These are phyloP conservation scores for Pterostichus madidus DNA, from an alignment of 2,888 invertebrate genomes.

Conservation along the genomic window DNA sequence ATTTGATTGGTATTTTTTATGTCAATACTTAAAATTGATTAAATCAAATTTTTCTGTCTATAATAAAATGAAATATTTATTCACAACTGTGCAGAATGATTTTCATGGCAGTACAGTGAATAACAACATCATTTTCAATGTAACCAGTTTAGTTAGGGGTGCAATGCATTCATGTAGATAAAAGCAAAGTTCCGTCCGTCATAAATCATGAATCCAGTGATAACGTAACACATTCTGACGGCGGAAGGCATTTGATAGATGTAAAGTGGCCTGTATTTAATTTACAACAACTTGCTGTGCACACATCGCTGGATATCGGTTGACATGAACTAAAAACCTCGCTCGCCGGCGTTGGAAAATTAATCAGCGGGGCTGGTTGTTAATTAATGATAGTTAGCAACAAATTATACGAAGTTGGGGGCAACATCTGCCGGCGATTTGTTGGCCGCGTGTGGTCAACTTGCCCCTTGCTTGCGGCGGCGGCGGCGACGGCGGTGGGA, in stretches of 20 bases:
- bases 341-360: conserved; percentile 7
- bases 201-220: conserved; percentile 39
- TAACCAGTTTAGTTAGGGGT: not conserved
- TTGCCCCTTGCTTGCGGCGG: not conserved
- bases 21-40: too few species aligned
- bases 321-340: conserved; percentile 36
- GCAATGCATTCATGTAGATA: conserved; percentile 31
- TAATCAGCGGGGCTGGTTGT: conserved; percentile 54
- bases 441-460: conserved; percentile 49
- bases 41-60: too few species aligned
- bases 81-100: conserved; percentile 2
- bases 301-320: conserved; percentile 4
- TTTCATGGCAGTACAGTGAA: not conserved
- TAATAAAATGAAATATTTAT: too few species aligned
- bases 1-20: too few species aligned
- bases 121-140: conserved; percentile 4
- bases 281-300: conserved; percentile 22
- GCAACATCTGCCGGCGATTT: conserved; percentile 57
- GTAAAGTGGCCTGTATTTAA: conserved; percentile 26
- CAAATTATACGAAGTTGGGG: conserved; percentile 66
- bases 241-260: conserved; percentile 41
- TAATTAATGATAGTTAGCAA: conserved; percentile 67
- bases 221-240: conserved; percentile 8
- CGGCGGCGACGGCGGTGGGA: not conserved
- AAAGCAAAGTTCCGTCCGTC: conserved; percentile 16